Base-by-base conservation (phyloP, 2,797 vertebrate genomes). In the Acanthurus lineatus region DNA sequence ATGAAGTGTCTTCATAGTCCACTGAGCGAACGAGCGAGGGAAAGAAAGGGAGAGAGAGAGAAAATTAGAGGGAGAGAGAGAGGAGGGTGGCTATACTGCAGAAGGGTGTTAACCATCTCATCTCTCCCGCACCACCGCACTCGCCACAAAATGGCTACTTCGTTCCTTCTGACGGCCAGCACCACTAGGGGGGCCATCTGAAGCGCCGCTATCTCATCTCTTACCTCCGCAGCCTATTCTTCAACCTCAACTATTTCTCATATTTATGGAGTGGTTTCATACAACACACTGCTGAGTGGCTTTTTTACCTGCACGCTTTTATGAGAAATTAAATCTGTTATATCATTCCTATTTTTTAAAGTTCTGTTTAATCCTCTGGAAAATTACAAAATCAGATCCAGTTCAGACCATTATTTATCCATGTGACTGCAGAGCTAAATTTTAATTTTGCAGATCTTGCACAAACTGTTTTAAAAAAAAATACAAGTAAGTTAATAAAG, bases 1-100 rank as follows among this genome's bases (percentile, higher is more conserved):
- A 98, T 97, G 96, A 96, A 97, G 96, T 96, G 97, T 96, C 96
- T 96, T 97, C 97, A 97, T 96, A 96, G 96, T 96, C 96, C 92
- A 96, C 93, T 94, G 95, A 96, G 95, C 94, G 94, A 95, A 94
- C 91, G 91, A 94, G 89, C 86, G 66, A 86, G 90, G 73, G 79
- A 88, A 85, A 79, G 83, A 87, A 85, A 89, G 79, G 77, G 82
- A 88, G 88, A 76, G 91, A 86, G 89, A 84, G 83, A 87, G 81
- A 89, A 90, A 85, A 91, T 92, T 91, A 91, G 88, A 92, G 81
- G 73, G 86, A 87, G 88, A 32, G 28, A 84, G 86, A 91, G 86
- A 82, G 88, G 89, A 86, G 85, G 86, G 89, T 89, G 89, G 89
- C 90, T 91, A 59, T 92, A 87, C 93, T 88, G 91, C 90, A 90